Conservation (phyloP, 1,140 invertebrate species). For the Pseudomyrmex concolor region DNA sequence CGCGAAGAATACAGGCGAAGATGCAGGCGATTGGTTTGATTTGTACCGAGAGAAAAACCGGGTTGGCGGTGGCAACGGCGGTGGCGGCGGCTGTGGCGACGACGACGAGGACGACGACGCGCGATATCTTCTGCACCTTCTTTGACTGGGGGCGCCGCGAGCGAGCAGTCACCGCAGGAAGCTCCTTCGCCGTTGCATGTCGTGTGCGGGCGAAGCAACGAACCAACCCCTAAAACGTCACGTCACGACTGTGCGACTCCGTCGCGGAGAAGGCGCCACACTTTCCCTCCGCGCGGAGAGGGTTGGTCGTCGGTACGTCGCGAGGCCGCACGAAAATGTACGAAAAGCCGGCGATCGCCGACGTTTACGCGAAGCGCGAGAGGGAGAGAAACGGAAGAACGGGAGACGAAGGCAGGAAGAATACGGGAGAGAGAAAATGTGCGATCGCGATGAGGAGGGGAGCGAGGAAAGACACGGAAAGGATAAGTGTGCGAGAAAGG, state of each 20-base stretch:
- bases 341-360: slow-evolving; percentile 73
- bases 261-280: slow-evolving; percentile 62
- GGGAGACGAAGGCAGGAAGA: neutral
- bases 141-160: slow-evolving; percentile 54
- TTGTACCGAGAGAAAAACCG: neutral
- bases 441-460: slow-evolving; percentile 12
- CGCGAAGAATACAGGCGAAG: neutral
- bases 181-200: slow-evolving; percentile 69
- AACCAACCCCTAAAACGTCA: slow-evolving; percentile 75
- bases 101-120: slow-evolving; percentile 10
- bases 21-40: neutral
- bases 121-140: slow-evolving; percentile 41
- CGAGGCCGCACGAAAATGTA: slow-evolving; percentile 77
- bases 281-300: slow-evolving; percentile 14
- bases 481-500: neutral
- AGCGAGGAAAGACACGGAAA: neutral
- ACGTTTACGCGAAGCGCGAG: slow-evolving; percentile 10
- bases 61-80: neutral
- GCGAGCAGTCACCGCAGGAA: slow-evolving; percentile 63
- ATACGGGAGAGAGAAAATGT: slow-evolving; percentile 11
- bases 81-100: neutral
- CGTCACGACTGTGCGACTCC: slow-evolving; percentile 73
- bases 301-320: slow-evolving; percentile 47
- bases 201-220: slow-evolving; percentile 64
- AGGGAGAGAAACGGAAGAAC: slow-evolving; percentile 32